Conservation (phyloP, 1,140 invertebrate genomes). For the Drosophila biarmipes region DNA sequence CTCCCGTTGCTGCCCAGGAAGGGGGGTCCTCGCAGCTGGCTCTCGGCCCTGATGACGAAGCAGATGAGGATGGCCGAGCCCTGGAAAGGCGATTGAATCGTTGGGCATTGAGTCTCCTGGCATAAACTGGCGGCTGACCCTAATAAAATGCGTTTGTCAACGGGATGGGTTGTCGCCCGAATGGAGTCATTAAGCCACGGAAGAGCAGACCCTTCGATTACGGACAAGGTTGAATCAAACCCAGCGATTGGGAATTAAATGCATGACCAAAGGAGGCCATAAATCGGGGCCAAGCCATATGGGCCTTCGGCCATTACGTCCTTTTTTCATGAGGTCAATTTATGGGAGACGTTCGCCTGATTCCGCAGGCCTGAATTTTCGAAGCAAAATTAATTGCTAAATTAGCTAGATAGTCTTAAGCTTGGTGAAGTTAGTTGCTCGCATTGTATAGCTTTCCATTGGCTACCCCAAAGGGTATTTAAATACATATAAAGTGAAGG, state of each 20-base stretch:
- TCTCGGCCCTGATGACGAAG: slow-evolving; percentile 85
- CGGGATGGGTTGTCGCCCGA: slow-evolving; percentile 12
- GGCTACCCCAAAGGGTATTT: slow-evolving; percentile 6
- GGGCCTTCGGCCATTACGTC: slow-evolving; percentile 15
- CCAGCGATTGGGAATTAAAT: slow-evolving; percentile 42
- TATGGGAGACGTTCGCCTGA: slow-evolving; percentile 17
- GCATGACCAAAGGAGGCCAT: slow-evolving; percentile 38
- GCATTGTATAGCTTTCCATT: slow-evolving; percentile 31
- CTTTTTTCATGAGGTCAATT: slow-evolving; percentile 33
- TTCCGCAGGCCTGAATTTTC: slow-evolving; percentile 29
- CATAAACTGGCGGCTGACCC: slow-evolving; percentile 37
- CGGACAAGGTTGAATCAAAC: slow-evolving; percentile 5
- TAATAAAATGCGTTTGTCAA: slow-evolving; percentile 46
- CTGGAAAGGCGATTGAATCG: slow-evolving; percentile 68
- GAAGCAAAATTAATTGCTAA: slow-evolving; percentile 62
- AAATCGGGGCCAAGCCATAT: slow-evolving; percentile 58
- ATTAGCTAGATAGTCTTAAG: slow-evolving; percentile 25
- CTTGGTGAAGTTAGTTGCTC: slow-evolving; percentile 14
- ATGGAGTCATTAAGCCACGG: slow-evolving; percentile 31
- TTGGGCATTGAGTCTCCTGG: slow-evolving; percentile 2
- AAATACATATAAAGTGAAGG: neutral
- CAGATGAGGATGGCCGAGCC: slow-evolving; percentile 85
- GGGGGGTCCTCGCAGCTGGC: slow-evolving; percentile 63
- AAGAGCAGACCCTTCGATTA: slow-evolving; percentile 28
- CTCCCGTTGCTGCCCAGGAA: slow-evolving; percentile 65